These are phyloP conservation scores for Hydrotaea cyrtoneurina DNA, from an alignment of 2,888 invertebrate species.

Conservation along the genomic window DNA sequence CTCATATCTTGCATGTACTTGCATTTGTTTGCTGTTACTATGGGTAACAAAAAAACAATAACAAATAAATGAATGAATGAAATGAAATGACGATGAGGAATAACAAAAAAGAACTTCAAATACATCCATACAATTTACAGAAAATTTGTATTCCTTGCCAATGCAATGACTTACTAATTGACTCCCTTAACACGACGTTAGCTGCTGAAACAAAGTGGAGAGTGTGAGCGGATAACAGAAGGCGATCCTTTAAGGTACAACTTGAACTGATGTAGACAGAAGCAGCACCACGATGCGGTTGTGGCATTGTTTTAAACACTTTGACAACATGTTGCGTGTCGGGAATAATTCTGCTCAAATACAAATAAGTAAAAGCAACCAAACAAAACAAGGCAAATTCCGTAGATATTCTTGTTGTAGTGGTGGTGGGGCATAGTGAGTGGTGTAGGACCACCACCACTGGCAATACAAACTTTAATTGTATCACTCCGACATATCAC, in stretches of 20 bases:
- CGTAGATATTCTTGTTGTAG: background rate
- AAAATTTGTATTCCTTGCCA: constrained; percentile 6
- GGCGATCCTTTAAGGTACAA: background rate
- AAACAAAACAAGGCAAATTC: background rate
- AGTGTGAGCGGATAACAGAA: background rate
- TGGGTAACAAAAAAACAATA: background rate
- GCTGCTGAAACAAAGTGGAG: background rate
- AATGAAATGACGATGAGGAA: background rate
- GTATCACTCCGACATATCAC: background rate
- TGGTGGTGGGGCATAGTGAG: background rate
- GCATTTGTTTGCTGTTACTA: background rate
- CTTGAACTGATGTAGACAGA: background rate
- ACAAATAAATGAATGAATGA: background rate
- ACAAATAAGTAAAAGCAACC: background rate
- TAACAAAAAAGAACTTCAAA: background rate
- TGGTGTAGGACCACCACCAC: background rate
- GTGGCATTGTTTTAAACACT: constrained; percentile 18
- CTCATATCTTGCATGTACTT: too few species aligned
- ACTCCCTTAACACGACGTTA: background rate
- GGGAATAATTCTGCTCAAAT: constrained; percentile 19
- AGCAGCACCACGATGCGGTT: background rate
- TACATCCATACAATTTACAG: background rate
- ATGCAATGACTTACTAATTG: constrained; percentile 27
- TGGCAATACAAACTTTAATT: background rate
- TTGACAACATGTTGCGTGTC: constrained; percentile 35